Conservation (phyloP, 2,797 vertebrate species). For the Chaetophractus vellerosus region DNA sequence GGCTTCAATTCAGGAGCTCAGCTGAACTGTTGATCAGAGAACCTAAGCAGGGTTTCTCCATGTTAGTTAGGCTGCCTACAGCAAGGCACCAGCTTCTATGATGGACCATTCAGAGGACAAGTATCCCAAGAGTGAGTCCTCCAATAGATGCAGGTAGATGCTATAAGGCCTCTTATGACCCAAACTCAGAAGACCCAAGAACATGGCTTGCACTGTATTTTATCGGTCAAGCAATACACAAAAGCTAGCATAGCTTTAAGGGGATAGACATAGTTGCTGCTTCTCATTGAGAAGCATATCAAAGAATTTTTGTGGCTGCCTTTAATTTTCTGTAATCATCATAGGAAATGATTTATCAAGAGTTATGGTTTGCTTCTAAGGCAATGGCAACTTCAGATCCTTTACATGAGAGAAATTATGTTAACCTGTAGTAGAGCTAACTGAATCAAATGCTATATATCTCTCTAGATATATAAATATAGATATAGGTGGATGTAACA, state of each 20-base stretch:
- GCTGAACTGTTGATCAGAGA: background rate
- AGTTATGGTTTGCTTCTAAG: background rate
- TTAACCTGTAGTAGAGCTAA: no score
- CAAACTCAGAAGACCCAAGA: background rate
- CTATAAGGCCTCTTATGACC: background rate
- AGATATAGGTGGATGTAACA: background rate
- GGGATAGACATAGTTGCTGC: background rate
- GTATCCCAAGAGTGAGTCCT: background rate
- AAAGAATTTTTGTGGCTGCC: background rate
- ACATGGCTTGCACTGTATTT: background rate
- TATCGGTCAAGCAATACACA: background rate
- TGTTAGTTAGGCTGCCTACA: background rate
- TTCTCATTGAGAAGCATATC: background rate
- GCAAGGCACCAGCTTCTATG: background rate
- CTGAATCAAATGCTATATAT: background rate
- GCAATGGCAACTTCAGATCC: background rate
- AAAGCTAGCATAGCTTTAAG: background rate
- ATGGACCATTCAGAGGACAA: background rate
- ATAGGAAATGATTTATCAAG: background rate
- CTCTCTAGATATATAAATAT: no score
- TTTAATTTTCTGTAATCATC: background rate
- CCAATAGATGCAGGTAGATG: background rate
- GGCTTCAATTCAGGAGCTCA: background rate
- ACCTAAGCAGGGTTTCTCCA: background rate
- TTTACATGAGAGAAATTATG: background rate